Evolutionary conservation across 1,140 invertebrate species (phyloP).

Genomic region (Coptotermes formosanus): DNA sequence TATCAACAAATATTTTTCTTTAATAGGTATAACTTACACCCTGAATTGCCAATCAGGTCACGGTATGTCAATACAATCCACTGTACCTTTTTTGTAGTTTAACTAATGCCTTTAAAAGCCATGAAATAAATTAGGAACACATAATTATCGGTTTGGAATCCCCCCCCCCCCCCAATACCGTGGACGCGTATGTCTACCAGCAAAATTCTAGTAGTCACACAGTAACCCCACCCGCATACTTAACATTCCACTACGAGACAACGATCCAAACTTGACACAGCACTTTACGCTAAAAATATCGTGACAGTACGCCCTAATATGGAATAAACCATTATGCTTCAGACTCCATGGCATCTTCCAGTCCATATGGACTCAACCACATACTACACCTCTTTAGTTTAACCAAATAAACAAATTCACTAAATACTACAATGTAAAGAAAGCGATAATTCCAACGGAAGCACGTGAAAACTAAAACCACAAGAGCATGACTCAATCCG

Average conservation of each 20-base stretch:
- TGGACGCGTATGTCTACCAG: too few relatives aligned
- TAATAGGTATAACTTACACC: too few relatives aligned
- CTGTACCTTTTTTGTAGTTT: too few relatives aligned
- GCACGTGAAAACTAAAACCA: slow-evolving; percentile 20
- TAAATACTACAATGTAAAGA: not conserved
- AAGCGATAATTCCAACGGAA: not conserved
- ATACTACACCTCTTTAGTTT: not conserved
- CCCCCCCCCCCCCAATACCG: too few relatives aligned
- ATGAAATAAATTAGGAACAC: too few relatives aligned
- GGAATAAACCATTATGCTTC: not conserved
- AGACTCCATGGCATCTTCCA: not conserved
- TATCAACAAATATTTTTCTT: too few relatives aligned
- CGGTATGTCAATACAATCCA: too few relatives aligned
- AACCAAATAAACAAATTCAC: not conserved
- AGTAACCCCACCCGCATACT: not conserved
- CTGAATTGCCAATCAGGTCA: too few relatives aligned
- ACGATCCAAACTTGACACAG: not conserved
- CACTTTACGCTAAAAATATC: not conserved
- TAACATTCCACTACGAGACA: not conserved
- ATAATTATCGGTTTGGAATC: too few relatives aligned
- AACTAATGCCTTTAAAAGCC: too few relatives aligned
- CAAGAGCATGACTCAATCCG: slow-evolving; percentile 30
- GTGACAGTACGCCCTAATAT: not conserved
- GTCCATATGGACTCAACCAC: not conserved
- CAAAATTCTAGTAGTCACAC: not conserved